Evolutionary conservation across 2,113 vertebrate genomes (phyloP), one percentile per base, ranked within the genome.

Genomic region (Caranx melampygus): DNA sequence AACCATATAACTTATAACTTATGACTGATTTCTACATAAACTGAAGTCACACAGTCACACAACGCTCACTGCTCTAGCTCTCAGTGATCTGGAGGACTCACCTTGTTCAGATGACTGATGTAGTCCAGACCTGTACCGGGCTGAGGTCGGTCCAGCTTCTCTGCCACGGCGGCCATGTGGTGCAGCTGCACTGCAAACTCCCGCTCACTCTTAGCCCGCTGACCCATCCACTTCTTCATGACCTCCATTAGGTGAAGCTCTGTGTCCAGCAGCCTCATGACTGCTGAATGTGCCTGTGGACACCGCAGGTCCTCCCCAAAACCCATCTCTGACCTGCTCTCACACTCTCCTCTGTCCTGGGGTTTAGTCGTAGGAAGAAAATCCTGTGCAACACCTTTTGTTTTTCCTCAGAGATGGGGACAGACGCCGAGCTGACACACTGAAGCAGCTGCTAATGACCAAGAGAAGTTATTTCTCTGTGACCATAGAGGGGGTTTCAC

Each of bases 151-250:
- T 98, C 97, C 89, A 96, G 89, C 83, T 95, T 97, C 73, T 96
- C 95, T 49, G 94, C 94, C 61, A 95, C 82, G 26, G 87, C 84
- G 34, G 94, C 92, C 97, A 99, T 98, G 86, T 97, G 95, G 71
- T 97, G 98, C 73, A 99, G 94, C 90, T 98, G 94, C 2, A 93
- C 90, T 0, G 96, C 96, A 0, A 99, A 99, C 58, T 99, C 97
- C 12, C 96, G 89, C 91, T 99, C 97, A 0, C 97, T 97, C 94
- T 97, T 98, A 2, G 96, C 96, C 0, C 98, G 93, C 93, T 98
- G 97, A 1, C 91, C 93, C 95, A 99, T 98, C 97, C 97, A 99
- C 88, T 97, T 99, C 90, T 96, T 97, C 96, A 99, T 97, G 66
- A 95, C 93, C 89, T 99, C 98, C 95, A 99, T 96, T 26, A 98